Base-by-base conservation (phyloP, 2,888 invertebrate species). In the Hoplodrina ambigua region DNA sequence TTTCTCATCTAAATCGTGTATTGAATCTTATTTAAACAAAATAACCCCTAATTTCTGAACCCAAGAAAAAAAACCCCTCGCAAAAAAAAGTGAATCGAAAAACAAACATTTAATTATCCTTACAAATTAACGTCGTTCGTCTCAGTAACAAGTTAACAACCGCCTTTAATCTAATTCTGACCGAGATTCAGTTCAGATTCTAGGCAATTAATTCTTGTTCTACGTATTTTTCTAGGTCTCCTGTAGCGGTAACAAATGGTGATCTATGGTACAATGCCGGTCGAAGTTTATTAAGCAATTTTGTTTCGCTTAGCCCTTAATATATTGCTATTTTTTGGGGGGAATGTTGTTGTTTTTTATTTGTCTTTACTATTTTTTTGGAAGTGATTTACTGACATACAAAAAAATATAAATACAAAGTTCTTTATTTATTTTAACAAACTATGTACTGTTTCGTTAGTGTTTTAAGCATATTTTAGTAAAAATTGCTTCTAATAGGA, bases 81-180 rank as follows among this genome's bases (percentile, higher is more conserved):
- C 41, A 61, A 64, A 77, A 79, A 78, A 60, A 41, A 5, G 20
- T 55, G 50, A 56, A 62, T 81, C 55, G 67, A 58, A 68, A 63
- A 80, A 72, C 69, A 81, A 83, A 82, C 84, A 75, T 78, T 78
- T 81, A 57, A 81, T 83, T 81, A 78, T 72, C 58, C 20, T 69
- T 52, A 81, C 81, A 78, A 82, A 82, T 83, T 60, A 72, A 72
- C 68, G 52, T 81, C 78, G 68, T 83, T 82, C 78, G 78, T 81
- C 65, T 69, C 54, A 64, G 78, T 69, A 81, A 67, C 81, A 78
- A 81, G 81, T 75, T 81, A 81, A 75, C 75, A 83, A 66, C 66
- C 60, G 70, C 19, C 54, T 54, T 72, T 81, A 83, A 82, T 83
- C 84, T 75, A 72, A 83, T 82, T 69, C 75, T 72, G 60, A 72